These are phyloP conservation scores for Paradoxurus hermaphroditus DNA, from an alignment of 2,113 vertebrate species.

Conservation along the genomic window DNA sequence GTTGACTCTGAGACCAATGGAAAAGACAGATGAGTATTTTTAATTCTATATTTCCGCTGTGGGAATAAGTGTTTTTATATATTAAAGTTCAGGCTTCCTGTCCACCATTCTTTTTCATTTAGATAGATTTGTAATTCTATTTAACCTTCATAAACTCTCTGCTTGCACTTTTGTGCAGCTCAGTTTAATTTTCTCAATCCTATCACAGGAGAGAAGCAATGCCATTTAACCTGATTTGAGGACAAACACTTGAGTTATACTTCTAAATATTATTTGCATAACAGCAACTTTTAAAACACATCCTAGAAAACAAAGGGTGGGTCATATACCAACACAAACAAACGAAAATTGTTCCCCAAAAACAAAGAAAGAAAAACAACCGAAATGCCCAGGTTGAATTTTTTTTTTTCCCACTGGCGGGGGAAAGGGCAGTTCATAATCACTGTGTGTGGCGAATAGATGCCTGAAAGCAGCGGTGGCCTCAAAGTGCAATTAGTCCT, in stretches of 20 bases:
- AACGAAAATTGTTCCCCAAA: not conserved
- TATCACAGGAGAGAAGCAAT: constrained; percentile 30
- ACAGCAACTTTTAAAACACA: constrained; percentile 48
- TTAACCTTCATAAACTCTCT: not conserved
- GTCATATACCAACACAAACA: constrained; percentile 41
- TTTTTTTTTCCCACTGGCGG: constrained; percentile 35
- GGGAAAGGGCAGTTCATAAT: constrained; percentile 53
- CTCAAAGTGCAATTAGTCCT: constrained; percentile 58
- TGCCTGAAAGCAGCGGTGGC: constrained; percentile 67
- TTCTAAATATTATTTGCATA: constrained; percentile 45
- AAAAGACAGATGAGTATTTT: not conserved
- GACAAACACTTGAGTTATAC: not conserved
- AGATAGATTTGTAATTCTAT: not conserved
- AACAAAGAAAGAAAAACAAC: not conserved
- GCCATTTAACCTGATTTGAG: constrained; percentile 25
- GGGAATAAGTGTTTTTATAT: not conserved
- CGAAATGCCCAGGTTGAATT: constrained; percentile 46
- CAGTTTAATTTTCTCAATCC: not conserved
- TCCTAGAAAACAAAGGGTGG: constrained; percentile 48
- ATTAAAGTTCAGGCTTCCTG: constrained; percentile 45
- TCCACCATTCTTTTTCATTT: not conserved
- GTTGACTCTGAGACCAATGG: constrained; percentile 22
- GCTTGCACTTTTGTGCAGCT: not conserved
- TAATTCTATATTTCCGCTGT: constrained; percentile 28
- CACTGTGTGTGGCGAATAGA: constrained; percentile 52